phyloP scores from a whole-genome alignment of 1,140 invertebrate genomes.

The Drosophila navojoa region DNA sequence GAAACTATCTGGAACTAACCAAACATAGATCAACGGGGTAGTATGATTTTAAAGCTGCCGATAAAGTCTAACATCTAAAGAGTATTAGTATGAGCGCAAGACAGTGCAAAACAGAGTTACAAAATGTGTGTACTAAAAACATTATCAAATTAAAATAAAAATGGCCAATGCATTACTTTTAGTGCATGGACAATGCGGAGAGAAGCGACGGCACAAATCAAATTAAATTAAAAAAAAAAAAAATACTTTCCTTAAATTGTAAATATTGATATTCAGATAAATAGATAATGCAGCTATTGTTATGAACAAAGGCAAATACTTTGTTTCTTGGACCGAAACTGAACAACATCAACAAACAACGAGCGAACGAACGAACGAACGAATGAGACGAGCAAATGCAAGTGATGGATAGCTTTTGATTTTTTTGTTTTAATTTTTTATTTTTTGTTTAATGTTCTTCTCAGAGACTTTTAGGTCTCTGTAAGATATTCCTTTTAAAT shows the following conservation, averaged over 20 bases:
- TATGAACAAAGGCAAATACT: constrained; percentile 39
- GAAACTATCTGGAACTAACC: too few species aligned
- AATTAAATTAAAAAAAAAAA: constrained; percentile 13
- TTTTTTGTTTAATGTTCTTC: constrained; percentile 28
- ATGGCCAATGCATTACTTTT: constrained; percentile 32
- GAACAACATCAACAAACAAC: constrained; percentile 66
- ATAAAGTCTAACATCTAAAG: constrained; percentile 19
- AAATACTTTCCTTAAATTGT: constrained; percentile 9
- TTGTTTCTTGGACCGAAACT: constrained; percentile 36
- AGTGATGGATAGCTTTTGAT: constrained; percentile 54
- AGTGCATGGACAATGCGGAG: constrained; percentile 46
- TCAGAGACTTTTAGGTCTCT: constrained; percentile 25
- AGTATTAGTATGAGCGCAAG: constrained; percentile 25
- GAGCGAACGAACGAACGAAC: constrained; percentile 44
- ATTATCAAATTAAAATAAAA: constrained; percentile 12
- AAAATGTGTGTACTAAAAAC: constrained; percentile 18
- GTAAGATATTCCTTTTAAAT: constrained; percentile 54
- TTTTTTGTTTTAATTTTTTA: constrained; percentile 15
- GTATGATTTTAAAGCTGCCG: not conserved
- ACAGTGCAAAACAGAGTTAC: constrained; percentile 41
- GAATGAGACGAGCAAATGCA: constrained; percentile 77
- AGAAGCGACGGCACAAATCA: constrained; percentile 24
- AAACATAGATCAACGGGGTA: not conserved
- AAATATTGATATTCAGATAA: constrained; percentile 7
- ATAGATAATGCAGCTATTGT: constrained; percentile 26